Evolutionary conservation across 2,113 vertebrate genomes (phyloP).

Genomic region (Antechinus flavipes): DNA sequence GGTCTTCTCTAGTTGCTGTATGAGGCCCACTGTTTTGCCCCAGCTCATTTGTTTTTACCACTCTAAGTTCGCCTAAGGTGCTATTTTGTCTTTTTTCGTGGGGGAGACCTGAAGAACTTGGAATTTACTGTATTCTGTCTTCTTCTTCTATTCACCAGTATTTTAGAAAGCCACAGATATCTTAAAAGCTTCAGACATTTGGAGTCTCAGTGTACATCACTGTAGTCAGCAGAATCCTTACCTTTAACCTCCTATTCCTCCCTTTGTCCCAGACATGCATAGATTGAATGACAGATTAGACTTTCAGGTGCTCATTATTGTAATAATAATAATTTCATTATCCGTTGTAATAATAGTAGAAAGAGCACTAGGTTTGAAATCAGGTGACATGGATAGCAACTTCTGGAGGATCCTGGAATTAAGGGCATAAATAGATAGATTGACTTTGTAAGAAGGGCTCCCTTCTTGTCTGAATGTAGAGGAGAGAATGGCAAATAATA

Average conservation of each 20-base stretch:
- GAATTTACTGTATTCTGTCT: no score
- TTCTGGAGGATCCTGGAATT: background rate
- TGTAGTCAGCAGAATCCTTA: background rate
- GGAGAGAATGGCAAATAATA: background rate
- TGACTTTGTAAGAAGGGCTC: background rate
- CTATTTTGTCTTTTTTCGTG: no score
- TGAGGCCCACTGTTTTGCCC: no score
- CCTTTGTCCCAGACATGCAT: background rate
- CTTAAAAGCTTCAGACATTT: background rate
- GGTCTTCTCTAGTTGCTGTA: no score
- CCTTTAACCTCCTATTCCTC: accelerated
- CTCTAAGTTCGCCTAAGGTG: no score
- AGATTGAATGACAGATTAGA: background rate
- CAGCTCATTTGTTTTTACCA: no score
- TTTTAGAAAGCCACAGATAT: background rate
- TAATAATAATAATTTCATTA: background rate
- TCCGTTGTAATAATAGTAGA: background rate
- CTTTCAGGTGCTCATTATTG: background rate
- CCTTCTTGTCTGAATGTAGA: background rate
- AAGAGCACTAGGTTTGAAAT: background rate
- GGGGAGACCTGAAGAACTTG: no score
- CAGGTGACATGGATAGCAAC: background rate
- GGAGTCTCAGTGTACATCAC: no score
- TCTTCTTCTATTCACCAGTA: background rate
- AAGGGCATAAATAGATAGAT: background rate